These are phyloP conservation scores for Pelodiscus sinensis DNA, from an alignment of 2,113 vertebrate genomes.

Conservation along the genomic window DNA sequence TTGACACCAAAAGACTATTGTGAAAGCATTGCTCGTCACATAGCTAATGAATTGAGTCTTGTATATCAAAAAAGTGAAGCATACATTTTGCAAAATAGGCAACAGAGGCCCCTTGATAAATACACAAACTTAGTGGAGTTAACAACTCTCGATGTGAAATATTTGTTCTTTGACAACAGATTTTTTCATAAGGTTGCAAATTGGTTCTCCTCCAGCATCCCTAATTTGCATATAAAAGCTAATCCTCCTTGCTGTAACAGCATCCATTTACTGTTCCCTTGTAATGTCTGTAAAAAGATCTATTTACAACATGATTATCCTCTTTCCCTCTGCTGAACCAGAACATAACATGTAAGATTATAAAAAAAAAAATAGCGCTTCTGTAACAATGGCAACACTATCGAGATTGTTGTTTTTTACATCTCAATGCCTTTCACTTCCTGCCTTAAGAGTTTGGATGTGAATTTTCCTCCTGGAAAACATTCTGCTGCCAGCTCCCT, in stretches of 20 bases:
- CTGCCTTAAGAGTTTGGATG: not conserved
- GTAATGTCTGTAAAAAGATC: accelerated
- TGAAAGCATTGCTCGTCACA: not conserved
- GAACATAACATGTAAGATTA: accelerated
- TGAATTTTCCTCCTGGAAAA: not conserved
- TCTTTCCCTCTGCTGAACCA: accelerated
- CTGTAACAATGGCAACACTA: not conserved
- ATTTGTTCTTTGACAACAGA: accelerated
- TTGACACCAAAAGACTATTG: not conserved
- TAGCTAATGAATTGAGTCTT: not conserved
- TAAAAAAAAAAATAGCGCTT: not conserved
- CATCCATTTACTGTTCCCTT: not conserved
- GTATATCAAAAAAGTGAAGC: not conserved
- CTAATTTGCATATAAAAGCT: not conserved
- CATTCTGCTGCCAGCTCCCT: not conserved
- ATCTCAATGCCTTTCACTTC: not conserved
- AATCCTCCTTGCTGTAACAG: not conserved
- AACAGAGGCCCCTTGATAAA: not conserved
- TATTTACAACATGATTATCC: accelerated
- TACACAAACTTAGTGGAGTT: too few relatives aligned
- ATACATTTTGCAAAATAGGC: accelerated
- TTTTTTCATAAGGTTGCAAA: not conserved
- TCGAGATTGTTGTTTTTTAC: not conserved
- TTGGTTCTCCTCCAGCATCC: accelerated
- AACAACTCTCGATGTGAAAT: accelerated